Conservation (phyloP, 2,888 invertebrate species). For the Papilio protenor region DNA sequence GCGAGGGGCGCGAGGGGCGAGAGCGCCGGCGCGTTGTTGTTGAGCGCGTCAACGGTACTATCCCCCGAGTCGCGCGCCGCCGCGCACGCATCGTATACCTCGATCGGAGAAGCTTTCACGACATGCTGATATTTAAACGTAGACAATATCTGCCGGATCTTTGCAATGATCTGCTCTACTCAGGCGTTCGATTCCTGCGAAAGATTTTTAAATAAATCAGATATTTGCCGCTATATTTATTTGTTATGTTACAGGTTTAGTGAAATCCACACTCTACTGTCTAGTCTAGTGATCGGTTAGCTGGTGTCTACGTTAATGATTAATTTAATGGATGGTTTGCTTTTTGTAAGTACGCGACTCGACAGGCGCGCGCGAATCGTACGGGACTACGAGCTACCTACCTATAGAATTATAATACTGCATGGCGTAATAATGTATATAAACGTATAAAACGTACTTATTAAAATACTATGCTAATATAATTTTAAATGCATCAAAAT, state of each 20-base stretch:
- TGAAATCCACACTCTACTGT: slow-evolving; percentile 68
- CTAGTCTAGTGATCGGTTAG: slow-evolving; percentile 71
- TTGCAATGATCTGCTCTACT: slow-evolving; percentile 94
- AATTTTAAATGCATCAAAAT: slow-evolving; percentile 80
- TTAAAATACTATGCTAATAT: slow-evolving; percentile 76
- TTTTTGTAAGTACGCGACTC: slow-evolving; percentile 56
- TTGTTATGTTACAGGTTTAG: slow-evolving; percentile 49
- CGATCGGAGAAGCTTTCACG: slow-evolving; percentile 79
- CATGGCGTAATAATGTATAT: slow-evolving; percentile 71
- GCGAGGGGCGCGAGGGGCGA: background rate
- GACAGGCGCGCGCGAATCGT: slow-evolving; percentile 54
- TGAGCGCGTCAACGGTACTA: slow-evolving; percentile 74
- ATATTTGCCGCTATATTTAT: slow-evolving; percentile 63
- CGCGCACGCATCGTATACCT: slow-evolving; percentile 75
- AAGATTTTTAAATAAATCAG: slow-evolving; percentile 78
- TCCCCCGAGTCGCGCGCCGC: slow-evolving; percentile 70
- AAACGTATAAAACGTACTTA: slow-evolving; percentile 77
- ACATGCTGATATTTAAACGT: slow-evolving; percentile 88
- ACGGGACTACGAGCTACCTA: slow-evolving; percentile 64
- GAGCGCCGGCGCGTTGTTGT: slow-evolving; percentile 59
- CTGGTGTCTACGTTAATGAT: slow-evolving; percentile 68
- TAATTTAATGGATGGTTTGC: slow-evolving; percentile 62
- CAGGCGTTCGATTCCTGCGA: slow-evolving; percentile 94
- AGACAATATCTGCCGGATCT: slow-evolving; percentile 91
- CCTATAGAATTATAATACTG: slow-evolving; percentile 69